These are phyloP conservation scores for Caenorhabditis zanzibari DNA, from an alignment of 2,888 invertebrate species.

Conservation along the genomic window DNA sequence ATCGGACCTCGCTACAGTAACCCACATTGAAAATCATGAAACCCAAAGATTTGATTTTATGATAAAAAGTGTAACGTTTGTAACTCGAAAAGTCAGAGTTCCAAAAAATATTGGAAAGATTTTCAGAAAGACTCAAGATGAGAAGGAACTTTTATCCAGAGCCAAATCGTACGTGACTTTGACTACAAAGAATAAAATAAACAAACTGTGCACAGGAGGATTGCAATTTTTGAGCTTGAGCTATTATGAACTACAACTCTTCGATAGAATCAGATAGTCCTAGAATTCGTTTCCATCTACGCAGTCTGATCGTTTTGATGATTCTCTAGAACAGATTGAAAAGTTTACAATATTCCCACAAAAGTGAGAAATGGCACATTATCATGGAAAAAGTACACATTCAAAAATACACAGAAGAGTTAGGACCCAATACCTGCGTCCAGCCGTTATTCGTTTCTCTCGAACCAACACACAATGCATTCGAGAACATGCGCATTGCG, in stretches of 20 bases:
- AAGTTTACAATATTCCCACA: neutral
- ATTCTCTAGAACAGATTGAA: neutral
- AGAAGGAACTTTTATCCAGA: neutral
- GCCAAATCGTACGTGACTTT: neutral
- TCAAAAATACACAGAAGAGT: conserved; percentile 17
- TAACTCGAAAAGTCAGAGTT: too few species aligned
- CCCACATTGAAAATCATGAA: too few species aligned
- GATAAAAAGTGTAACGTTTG: too few species aligned
- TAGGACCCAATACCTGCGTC: conserved; percentile 14
- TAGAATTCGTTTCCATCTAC: neutral
- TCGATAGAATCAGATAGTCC: neutral
- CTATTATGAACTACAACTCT: too few species aligned
- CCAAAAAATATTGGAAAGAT: too few species aligned
- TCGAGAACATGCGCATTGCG: conserved; percentile 44
- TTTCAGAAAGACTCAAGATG: too few species aligned
- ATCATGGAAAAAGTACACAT: conserved; percentile 17
- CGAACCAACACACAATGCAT: conserved; percentile 18
- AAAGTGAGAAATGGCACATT: conserved; percentile 6
- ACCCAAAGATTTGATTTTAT: too few species aligned
- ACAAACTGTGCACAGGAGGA: neutral
- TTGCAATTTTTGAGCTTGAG: neutral
- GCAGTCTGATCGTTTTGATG: neutral
- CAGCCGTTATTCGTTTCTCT: conserved; percentile 19
- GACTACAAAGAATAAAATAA: neutral
- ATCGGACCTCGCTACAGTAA: too few species aligned